Evolutionary conservation across 2,797 vertebrate genomes (phyloP).

Genomic region (Linurgus olivaceus): DNA sequence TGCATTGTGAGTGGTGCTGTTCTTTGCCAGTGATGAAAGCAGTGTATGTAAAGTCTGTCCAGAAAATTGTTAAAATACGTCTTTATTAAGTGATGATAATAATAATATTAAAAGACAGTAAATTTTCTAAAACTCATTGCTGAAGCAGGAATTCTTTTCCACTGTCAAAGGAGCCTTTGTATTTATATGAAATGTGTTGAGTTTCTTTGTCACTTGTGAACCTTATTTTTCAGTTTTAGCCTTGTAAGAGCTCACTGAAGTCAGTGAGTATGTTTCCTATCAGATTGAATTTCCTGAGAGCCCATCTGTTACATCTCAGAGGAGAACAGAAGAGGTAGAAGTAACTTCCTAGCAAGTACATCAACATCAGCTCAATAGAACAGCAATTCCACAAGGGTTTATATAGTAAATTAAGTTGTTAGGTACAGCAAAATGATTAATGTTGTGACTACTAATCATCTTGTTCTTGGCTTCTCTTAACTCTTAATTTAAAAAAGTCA

Average conservation of each 20-base stretch:
- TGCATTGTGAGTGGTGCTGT: background rate
- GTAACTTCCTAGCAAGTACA: background rate
- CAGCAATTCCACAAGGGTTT: background rate
- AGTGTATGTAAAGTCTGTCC: background rate
- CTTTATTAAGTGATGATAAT: background rate
- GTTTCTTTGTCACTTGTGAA: conserved; percentile 9
- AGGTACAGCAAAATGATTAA: background rate
- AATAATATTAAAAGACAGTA: background rate
- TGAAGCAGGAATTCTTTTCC: background rate
- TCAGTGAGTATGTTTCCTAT: background rate
- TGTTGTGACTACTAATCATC: background rate
- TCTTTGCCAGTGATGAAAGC: background rate
- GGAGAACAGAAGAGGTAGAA: background rate
- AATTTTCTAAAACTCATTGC: background rate
- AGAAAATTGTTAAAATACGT: background rate
- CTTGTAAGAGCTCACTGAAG: background rate
- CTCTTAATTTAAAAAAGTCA: background rate
- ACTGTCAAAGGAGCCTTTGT: background rate
- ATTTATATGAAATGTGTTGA: background rate
- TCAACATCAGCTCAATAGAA: background rate
- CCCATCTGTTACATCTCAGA: background rate
- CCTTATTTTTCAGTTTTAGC: background rate
- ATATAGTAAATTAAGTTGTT: background rate
- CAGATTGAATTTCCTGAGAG: background rate
- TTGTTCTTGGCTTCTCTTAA: conserved; percentile 3